Base-by-base conservation (phyloP, 2,113 vertebrate genomes). In the Sialia sialis region DNA sequence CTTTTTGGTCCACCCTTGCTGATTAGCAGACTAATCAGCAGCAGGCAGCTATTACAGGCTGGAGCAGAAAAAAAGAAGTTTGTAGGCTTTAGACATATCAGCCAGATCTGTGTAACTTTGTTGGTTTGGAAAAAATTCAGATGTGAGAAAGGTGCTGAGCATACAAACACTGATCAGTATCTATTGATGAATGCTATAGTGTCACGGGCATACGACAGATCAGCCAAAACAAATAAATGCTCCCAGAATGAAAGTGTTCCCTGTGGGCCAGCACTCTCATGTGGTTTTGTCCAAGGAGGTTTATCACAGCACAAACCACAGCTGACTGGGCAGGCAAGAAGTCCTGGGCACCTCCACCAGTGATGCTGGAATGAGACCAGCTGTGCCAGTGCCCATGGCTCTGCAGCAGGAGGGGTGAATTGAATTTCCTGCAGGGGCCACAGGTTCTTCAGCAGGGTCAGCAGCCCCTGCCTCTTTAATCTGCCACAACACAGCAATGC, bases 171-270 rank as follows among this genome's bases (percentile, higher is more conserved):
- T 63, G 86, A 92, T 82, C 49, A 88, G 29, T 66, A 94, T 73
- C 89, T 96, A 48, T 75, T 9, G 16, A 75, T 84, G 72, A 86
- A 88, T 80, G 68, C 43, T 66, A 44, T 36, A 69, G 58, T 41
- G 12, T 91, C 64, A 32, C 46, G 91, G 91, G 56, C n/a, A 58
- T n/a, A 64, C 7, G 30, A 67, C 87, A 77, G 67, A 93, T 63
- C 83, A 95, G 74, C 48, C 80, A 86, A 83, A 93, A 81, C 85
- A 93, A 93, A 94, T 70, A 96, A 95, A 89, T 86, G 39, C 4
- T 94, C 20, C 51, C n/a, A 15, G 14, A 86, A 88, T 74, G 30
- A 93, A 90, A 93, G 84, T 30, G 19, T 55, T 77, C 82, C 59
- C 80, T 86, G 59, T 89, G 87, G 1, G 3, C 68, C 59, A 52